A percentile compares a stretch with the other conserved stretches of the same genome.
Conservation (phyloP, 2,888 invertebrate species). For the Parnassius apollo region DNA sequence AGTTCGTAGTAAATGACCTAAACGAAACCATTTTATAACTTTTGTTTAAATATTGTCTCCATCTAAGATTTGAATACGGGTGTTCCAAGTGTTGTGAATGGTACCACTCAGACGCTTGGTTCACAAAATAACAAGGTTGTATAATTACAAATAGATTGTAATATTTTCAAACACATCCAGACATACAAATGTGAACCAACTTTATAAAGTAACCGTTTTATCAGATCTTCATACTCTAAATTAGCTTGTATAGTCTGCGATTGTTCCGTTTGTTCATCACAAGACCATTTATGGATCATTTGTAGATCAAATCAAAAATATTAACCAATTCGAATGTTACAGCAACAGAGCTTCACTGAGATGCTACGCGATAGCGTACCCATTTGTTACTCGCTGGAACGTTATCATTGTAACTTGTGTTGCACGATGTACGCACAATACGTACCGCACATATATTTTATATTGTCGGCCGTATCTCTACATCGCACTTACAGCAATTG, state of each 20-base stretch:
- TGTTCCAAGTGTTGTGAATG: no score
- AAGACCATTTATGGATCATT: constrained; percentile 20
- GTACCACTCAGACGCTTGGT: no score
- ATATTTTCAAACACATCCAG: no score
- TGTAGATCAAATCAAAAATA: constrained; percentile 23
- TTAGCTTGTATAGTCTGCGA: constrained; percentile 11
- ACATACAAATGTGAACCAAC: neutral
- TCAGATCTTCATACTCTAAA: constrained; percentile 15
- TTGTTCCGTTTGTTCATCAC: constrained; percentile 16
- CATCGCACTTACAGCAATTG: constrained; percentile 31
- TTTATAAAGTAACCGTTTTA: neutral
- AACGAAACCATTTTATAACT: no score
- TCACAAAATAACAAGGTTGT: no score
- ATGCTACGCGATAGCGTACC: constrained; percentile 23
- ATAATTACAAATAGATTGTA: no score
- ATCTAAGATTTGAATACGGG: no score
- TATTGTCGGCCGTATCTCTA: constrained; percentile 30
- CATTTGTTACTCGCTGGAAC: constrained; percentile 12
- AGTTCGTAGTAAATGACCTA: no score
- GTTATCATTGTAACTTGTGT: constrained; percentile 20
- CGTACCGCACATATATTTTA: constrained; percentile 15
- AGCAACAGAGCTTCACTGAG: constrained; percentile 9
- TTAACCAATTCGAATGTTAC: constrained; percentile 24
- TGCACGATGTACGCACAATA: constrained; percentile 15
- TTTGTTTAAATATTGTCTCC: no score